Evolutionary conservation across 2,797 vertebrate genomes (phyloP), one percentile per base, ranked within the genome.

Genomic region (Lepus oiostolus): DNA sequence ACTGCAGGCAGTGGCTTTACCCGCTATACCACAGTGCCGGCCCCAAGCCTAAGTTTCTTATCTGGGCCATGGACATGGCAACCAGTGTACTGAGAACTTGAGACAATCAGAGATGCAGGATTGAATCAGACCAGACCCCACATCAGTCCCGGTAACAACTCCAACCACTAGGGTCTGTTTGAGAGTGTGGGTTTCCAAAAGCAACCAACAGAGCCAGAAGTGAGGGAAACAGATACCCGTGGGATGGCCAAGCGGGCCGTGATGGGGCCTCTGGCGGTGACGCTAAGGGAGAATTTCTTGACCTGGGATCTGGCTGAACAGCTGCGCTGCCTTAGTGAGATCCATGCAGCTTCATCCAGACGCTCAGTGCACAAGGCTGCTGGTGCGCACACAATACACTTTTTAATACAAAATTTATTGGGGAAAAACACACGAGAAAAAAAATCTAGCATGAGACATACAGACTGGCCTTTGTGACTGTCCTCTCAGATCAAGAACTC

Each of bases 161-260:
- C 50, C 65, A 84, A 72, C 30, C 30, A 14, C 2, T 1, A 21
- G 54, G 13, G 72, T 42, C 35, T 65, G 16, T 72, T 84, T 0
- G 2, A 38, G 47, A 67, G 22, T 9, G 0, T 19, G 19, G n/a
- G 3, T 17, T 42, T 30, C 6, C 0, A 0, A 70, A 77, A 14
- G 30, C 24, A 3, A 47, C 7, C 24, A 75, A 7, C 16, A 17
- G 35, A 28, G 22, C 85, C 35, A 67, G 14, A 58, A 54, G 47
- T 63, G 28, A 60, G 70, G 35, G 54, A 58, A 47, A 47, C 42
- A 47, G 42, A 9, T 47, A 52, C 14, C 26, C 60, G 13, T 2
- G 6, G 0, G 12, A 30, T 3, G 79, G 11, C 14, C 16, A 42
- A 30, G 30, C 19, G 13, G n/a, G 5, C 32, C 67, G 17, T 35